Base-by-base conservation (phyloP, 2,113 vertebrate genomes). In the Melanostigma gelatinosum region DNA sequence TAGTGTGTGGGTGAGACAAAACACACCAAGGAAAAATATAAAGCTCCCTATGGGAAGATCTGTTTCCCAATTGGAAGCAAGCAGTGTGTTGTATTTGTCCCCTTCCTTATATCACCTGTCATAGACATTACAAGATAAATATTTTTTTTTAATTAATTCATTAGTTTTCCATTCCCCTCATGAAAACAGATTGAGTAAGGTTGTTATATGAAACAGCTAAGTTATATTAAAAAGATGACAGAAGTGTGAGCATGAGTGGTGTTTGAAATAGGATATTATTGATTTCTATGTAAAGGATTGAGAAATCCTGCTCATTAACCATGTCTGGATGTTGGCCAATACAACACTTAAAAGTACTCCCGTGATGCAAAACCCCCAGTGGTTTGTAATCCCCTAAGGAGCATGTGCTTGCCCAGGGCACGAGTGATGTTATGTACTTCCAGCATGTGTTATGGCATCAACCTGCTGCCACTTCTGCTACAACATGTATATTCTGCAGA, bases 391-490 rank as follows among this genome's bases (percentile, higher is more conserved):
- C 54, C 60, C 16, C 44, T 44, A 11, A 13, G 34, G 64, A 80
- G 44, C 7, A 16, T n/a, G 18, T 61, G 22, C 34, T 70, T 66
- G 44, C 82, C 44, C 50, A 73, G 57, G 80, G 63, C 48, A 72
- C 16, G 16, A 13, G 38, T 40, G 20, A 83, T 42, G 55, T 80
- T 64, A 34, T 82, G 62, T 52, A 69, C 44, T 80, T 78, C n/a
- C 70, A 61, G 54, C 72, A 63, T 63, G 63, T 83, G 73, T 83
- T 82, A 91, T 80, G 74, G 83, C 86, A 68, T 82, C 91, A 79
- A 93, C 90, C 85, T 82, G 75, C 80, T 94, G 84, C 74, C 87
- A 54, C 34, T 63, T 70, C 62, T 72, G 84, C 75, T 86, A 75
- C 50, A 48, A 79, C 11, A 29, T 46, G 61, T 69, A 75, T 88